Base-by-base conservation (phyloP, 2,888 invertebrate species). In the Nomada fucata region DNA sequence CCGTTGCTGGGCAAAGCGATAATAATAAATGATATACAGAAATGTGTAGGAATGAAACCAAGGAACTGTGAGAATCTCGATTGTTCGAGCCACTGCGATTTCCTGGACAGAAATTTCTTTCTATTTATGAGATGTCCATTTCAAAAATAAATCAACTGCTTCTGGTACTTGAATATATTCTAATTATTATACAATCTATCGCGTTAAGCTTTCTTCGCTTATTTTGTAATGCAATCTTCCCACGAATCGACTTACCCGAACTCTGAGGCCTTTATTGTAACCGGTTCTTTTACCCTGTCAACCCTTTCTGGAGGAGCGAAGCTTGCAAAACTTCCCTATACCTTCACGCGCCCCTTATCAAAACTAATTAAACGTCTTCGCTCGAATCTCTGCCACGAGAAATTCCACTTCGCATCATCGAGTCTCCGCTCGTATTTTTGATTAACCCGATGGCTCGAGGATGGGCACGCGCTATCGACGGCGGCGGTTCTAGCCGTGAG, bases 371-470 rank as follows among this genome's bases (percentile, higher is more conserved):
- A 42, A 61, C 60, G 3, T 42, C 42, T n/a, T 18, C 42, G 36
- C 29, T 9, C n/a, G 59, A 36, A 18, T 18, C 5, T n/a, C 26
- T 15, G 4, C 57, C 2, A 13, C 23, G 2, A 2, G n/a, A 11
- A 44, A 3, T 10, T 4, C 26, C 26, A 29, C 50, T 18, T 18
- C 18, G 47, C 47, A 50, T 11, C 1, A 55, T 15, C 55, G 55
- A 20, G 15, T 15, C 53, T 5, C 53, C 3, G n/a, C 42, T 73
- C 26, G n/a, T 70, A 20, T 55, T 55, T 70, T n/a, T n/a, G 65
- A 15, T 70, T 69, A 61, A 70, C 65, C 53, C 42, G 23, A 18
- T 3, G 50, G 64, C 67, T 73, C 57, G 59, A 74, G 71, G 65
- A 55, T 61, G 44, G 26, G 10, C 59, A 23, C 23, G 11, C 23